These are phyloP conservation scores for Tragelaphus imberbis DNA, from an alignment of 2,113 vertebrate species.

Conservation along the genomic window DNA sequence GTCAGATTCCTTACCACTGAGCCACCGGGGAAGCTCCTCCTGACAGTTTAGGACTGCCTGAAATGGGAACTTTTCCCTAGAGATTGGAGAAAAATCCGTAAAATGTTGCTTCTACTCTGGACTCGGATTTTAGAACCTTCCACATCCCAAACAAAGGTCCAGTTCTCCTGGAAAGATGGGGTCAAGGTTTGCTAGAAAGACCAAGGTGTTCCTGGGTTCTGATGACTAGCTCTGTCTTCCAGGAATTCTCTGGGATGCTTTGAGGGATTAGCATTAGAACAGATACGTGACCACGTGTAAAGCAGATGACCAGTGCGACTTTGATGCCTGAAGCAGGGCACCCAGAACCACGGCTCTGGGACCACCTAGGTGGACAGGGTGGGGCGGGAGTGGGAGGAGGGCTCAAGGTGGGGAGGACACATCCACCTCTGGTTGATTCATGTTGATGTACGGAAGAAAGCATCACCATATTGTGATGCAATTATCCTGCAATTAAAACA, in stretches of 20 bases:
- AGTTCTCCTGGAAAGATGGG: background rate
- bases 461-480: background rate
- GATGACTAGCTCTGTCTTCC: fast-evolving
- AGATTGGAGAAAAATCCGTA: fast-evolving
- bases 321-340: fast-evolving
- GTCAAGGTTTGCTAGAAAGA: background rate
- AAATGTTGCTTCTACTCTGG: background rate
- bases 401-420: fast-evolving
- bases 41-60: fast-evolving
- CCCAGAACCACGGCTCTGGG: background rate
- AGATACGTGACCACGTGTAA: fast-evolving
- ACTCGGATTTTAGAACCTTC: fast-evolving
- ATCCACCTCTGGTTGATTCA: background rate
- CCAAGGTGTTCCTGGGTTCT: background rate
- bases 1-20: background rate
- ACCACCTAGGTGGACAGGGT: background rate
- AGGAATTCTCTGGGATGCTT: background rate
- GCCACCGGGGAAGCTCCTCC: background rate
- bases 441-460: fast-evolving
- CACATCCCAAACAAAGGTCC: fast-evolving
- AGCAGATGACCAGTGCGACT: fast-evolving
- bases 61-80: fast-evolving
- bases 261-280: background rate
- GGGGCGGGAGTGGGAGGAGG: background rate
- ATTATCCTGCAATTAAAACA: background rate